Evolutionary conservation across 2,888 invertebrate genomes (phyloP), one percentile per base, ranked within the genome.

Genomic region (Amblyjoppa fuscipennis): DNA sequence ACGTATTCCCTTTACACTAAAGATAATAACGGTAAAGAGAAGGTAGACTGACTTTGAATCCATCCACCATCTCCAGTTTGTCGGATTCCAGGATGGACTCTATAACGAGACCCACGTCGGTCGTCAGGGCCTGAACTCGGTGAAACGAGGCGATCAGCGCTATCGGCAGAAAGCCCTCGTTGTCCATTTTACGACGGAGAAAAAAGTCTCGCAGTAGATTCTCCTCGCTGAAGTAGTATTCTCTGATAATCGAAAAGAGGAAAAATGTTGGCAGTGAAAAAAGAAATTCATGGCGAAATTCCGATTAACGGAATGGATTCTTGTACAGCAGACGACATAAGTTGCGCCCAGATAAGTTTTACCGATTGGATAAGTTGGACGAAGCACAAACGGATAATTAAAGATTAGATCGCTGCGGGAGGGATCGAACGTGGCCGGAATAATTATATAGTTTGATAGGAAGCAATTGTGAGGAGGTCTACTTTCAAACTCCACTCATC

Each of bases 191-290:
- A 90, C 99, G 96, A 49, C 99, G 96, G 88, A 99, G 96, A 95
- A 98, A 99, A 95, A 99, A 98, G 94, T 99, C 99, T 91, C 98
- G 96, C 90, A 97, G 96, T 81, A 99, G 95, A 95, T 99, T 99
- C 92, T 99, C 99, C 89, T 97, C 97, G 91, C 99, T 99, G 95
- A 99, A 99, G 96, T 99, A 99, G 95, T 99, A 99, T 95, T 99
- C 99, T 93, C 99, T 99, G 95, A 16, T 51, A 2, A 31, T n/a
- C 11, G 9, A n/a, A 25, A 38, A 25, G 41, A 13, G 3, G 3
- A 25, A 41, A 59, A 73, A 56, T 28, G 6, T 13, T 64, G 0
- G 81, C 61, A 51, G 53, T 68, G 45, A 20, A 68, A 20, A 38
- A 70, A 11, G 9, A 41, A 11, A 6, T 34, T 4, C 11, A 9